These are phyloP conservation scores for Caiman crocodilus DNA, from an alignment of 2,797 vertebrate genomes.

Conservation along the genomic window DNA sequence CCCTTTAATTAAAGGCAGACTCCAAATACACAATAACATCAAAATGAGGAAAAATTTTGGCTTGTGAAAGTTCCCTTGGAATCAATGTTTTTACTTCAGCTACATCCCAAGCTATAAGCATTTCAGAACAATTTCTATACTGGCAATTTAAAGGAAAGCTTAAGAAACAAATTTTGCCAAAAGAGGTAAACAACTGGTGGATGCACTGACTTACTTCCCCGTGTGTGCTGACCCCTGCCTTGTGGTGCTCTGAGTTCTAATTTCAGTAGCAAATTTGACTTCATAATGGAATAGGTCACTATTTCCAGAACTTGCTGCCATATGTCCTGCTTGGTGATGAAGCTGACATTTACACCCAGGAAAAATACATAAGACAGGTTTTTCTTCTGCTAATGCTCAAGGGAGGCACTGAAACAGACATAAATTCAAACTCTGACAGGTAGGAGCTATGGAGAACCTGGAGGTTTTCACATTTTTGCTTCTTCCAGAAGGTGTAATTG, in stretches of 20 bases:
- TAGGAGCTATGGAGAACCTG: not conserved
- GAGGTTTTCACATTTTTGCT: conserved; percentile 29
- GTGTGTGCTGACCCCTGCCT: conserved; percentile 12
- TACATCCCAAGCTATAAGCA: not conserved
- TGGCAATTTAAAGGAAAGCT: not conserved
- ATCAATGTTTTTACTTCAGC: not conserved
- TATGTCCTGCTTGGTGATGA: conserved; percentile 56
- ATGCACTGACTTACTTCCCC: not conserved
- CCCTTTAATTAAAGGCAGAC: not conserved
- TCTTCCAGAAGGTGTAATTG: conserved; percentile 31
- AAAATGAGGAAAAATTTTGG: not conserved
- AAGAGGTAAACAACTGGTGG: not conserved
- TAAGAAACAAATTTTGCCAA: conserved; percentile 43
- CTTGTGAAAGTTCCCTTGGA: not conserved
- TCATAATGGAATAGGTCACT: conserved; percentile 20
- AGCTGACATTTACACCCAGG: conserved; percentile 65
- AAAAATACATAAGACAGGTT: conserved; percentile 43
- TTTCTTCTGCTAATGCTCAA: conserved; percentile 53
- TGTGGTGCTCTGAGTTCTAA: not conserved
- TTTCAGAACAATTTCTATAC: not conserved
- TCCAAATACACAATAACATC: not conserved
- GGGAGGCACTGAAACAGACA: conserved; percentile 58
- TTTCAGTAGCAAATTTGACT: conserved; percentile 49
- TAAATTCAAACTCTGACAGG: conserved; percentile 47
- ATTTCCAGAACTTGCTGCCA: conserved; percentile 44